These are phyloP conservation scores for Podabrus alpinus DNA, from an alignment of 2,888 invertebrate genomes.

Conservation along the genomic window DNA sequence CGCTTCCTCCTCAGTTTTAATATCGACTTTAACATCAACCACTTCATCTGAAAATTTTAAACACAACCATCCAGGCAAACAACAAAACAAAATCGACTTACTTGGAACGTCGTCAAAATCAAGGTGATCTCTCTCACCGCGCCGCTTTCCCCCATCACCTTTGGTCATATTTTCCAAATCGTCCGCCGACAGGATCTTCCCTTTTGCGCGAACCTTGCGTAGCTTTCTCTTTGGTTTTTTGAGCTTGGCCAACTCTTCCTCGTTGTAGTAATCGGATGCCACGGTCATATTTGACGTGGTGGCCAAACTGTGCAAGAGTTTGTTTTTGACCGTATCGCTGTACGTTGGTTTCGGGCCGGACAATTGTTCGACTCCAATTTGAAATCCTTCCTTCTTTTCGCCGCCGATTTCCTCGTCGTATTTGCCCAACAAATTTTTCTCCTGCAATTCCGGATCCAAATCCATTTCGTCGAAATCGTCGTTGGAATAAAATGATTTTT, in stretches of 20 bases:
- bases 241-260: conserved; percentile 84
- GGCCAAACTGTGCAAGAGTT: conserved; percentile 75
- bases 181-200: conserved; percentile 69
- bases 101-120: conserved; percentile 69
- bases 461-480: conserved; percentile 82
- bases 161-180: conserved; percentile 59
- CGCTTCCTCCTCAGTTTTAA: neutral
- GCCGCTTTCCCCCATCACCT: conserved; percentile 43
- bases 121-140: conserved; percentile 46
- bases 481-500: conserved; percentile 79
- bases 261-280: conserved; percentile 87
- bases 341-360: conserved; percentile 59
- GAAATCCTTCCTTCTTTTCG: conserved; percentile 70
- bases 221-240: conserved; percentile 85
- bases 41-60: neutral
- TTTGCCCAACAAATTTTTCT: conserved; percentile 78
- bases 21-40: neutral
- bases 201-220: conserved; percentile 69
- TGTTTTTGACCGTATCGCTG: conserved; percentile 48
- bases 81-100: conserved; percentile 42
- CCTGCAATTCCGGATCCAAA: conserved; percentile 66
- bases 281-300: conserved; percentile 65
- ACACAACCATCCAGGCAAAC: neutral
- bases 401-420: conserved; percentile 94
- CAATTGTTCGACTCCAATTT: conserved; percentile 71